A percentile compares a stretch with the other conserved stretches of the same genome.
Evolutionary conservation across 2,888 invertebrate genomes (phyloP).

Genomic region (Anarsia innoxiella): DNA sequence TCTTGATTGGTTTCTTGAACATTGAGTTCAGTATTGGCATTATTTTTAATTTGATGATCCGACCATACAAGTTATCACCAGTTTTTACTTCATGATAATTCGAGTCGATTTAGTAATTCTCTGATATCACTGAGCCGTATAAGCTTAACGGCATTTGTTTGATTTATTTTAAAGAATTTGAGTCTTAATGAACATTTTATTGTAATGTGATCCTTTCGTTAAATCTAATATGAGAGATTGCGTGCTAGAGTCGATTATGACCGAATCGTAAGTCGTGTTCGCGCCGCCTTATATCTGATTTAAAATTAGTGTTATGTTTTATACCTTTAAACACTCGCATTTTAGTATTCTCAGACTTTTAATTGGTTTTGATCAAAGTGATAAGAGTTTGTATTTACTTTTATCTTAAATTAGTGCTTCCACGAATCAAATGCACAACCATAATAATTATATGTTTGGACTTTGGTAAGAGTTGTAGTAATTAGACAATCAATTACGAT

Average conservation of each 20-base stretch:
- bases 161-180: slow-evolving; percentile 17
- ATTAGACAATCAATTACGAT: no score
- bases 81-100: no score
- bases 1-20: no score
- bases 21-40: no score
- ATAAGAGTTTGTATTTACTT: slow-evolving; percentile 11
- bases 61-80: no score
- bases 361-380: slow-evolving; percentile 13
- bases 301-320: slow-evolving; percentile 36
- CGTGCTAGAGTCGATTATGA: slow-evolving; percentile 36
- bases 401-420: no score
- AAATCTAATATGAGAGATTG: slow-evolving; percentile 33
- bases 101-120: slow-evolving; percentile 12
- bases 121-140: slow-evolving; percentile 18
- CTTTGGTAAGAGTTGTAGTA: no score
- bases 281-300: slow-evolving; percentile 34
- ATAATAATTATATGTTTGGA: no score
- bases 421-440: no score
- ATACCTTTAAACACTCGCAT: slow-evolving; percentile 27
- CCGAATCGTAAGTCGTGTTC: slow-evolving; percentile 35
- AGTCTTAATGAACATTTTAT: slow-evolving; percentile 21
- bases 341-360: slow-evolving; percentile 21
- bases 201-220: slow-evolving; percentile 17
- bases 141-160: slow-evolving; percentile 17
- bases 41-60: no score